Evolutionary conservation across 2,888 invertebrate species (phyloP).

Genomic region (Plagiodera versicolora): DNA sequence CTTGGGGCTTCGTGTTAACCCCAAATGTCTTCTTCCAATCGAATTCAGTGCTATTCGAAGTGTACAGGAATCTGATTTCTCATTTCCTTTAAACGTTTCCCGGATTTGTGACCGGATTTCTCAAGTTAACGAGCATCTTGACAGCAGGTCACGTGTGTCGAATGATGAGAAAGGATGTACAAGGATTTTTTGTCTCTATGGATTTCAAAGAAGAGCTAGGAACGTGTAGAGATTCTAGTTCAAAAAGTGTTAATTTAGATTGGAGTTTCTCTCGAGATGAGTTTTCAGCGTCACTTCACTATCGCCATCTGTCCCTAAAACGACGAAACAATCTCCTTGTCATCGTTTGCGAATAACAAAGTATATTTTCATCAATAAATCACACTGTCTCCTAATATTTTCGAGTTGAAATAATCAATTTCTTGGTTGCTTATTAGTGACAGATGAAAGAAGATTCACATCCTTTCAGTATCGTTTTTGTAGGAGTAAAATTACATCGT

Average conservation of each 20-base stretch:
- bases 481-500: background rate
- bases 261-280: too few species aligned
- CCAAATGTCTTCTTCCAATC: background rate
- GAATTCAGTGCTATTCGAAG: background rate
- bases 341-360: too few species aligned
- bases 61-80: conserved; percentile 22
- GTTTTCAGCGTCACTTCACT: too few species aligned
- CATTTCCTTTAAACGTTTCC: conserved; percentile 28
- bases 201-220: too few species aligned
- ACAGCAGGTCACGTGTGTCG: background rate
- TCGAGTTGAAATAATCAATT: background rate
- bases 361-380: too few species aligned
- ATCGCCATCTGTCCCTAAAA: too few species aligned
- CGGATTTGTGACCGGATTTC: conserved; percentile 8
- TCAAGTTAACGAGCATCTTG: background rate
- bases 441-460: background rate
- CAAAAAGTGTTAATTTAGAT: too few species aligned
- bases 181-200: background rate
- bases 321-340: too few species aligned
- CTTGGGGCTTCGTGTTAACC: too few species aligned
- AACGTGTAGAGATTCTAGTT: too few species aligned
- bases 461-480: background rate
- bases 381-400: background rate
- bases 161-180: background rate
- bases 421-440: background rate